A percentile compares a stretch with the other conserved stretches of the same genome.
Evolutionary conservation across 2,797 vertebrate genomes (phyloP).

Genomic region (Onychomys arenicola): DNA sequence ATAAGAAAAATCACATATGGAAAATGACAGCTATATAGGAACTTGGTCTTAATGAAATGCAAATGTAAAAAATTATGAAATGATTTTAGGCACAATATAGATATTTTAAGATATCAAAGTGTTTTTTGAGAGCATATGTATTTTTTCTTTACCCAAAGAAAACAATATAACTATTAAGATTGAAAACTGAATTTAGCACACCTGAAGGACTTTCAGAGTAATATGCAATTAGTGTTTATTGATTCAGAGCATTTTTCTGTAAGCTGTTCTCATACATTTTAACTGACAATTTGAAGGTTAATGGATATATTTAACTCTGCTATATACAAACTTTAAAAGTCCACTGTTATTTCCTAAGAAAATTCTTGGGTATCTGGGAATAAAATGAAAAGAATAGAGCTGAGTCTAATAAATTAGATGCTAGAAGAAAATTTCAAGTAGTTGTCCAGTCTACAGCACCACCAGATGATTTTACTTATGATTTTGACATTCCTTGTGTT

Average conservation of each 20-base stretch:
- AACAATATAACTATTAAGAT: not conserved
- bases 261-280: not conserved
- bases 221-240: not conserved
- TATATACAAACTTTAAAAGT: slow-evolving; percentile 4
- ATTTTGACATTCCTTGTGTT: slow-evolving; percentile 5
- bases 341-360: not conserved
- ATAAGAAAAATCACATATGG: not conserved
- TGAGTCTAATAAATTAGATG: slow-evolving; percentile 28
- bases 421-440: not conserved
- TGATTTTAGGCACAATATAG: not conserved
- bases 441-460: not conserved
- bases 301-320: not conserved
- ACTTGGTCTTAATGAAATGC: not conserved
- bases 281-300: slow-evolving; percentile 1
- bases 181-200: slow-evolving; percentile 8
- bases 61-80: not conserved
- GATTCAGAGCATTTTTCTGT: slow-evolving; percentile 29
- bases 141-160: not conserved
- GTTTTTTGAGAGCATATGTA: not conserved
- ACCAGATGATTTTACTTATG: not conserved
- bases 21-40: not conserved
- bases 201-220: slow-evolving; percentile 16
- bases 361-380: not conserved
- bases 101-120: not conserved
- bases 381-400: slow-evolving; percentile 11